Evolutionary conservation across 2,888 invertebrate genomes (phyloP).

Genomic region (Eudasyphora cyanicolor): DNA sequence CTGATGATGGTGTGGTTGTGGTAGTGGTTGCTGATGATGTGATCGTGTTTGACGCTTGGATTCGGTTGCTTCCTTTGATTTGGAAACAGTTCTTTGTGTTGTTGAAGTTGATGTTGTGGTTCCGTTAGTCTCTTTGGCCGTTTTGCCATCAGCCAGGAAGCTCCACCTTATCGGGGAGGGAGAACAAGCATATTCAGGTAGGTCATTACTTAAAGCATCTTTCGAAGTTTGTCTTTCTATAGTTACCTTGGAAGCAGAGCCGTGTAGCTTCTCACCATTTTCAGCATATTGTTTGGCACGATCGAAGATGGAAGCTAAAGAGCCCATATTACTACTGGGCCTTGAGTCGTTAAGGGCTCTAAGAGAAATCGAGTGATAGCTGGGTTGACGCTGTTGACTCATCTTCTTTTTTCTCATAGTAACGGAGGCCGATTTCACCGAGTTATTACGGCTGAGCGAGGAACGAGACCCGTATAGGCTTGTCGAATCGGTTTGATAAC

Average conservation of each 20-base stretch:
- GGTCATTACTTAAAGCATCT: constrained; percentile 75
- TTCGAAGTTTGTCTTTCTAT: constrained; percentile 78
- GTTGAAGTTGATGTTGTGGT: constrained; percentile 51
- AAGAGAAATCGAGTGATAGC: constrained; percentile 78
- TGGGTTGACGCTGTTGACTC: constrained; percentile 75
- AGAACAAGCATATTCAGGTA: constrained; percentile 79
- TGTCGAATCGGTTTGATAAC: constrained; percentile 80
- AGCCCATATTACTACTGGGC: constrained; percentile 75
- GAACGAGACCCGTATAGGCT: constrained; percentile 79
- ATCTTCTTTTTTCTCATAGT: constrained; percentile 75
- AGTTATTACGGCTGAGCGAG: constrained; percentile 79
- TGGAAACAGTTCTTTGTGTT: constrained; percentile 20
- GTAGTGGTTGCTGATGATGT: no score
- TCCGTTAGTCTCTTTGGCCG: constrained; percentile 75
- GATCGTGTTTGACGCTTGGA: constrained; percentile 30
- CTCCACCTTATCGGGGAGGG: constrained; percentile 80
- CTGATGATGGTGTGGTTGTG: constrained; percentile 51
- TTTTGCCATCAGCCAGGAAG: constrained; percentile 78
- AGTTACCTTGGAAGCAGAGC: constrained; percentile 75
- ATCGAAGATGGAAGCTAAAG: constrained; percentile 78
- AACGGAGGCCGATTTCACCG: constrained; percentile 78
- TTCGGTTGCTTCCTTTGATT: constrained; percentile 13
- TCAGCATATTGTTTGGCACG: constrained; percentile 74
- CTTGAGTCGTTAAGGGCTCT: constrained; percentile 76
- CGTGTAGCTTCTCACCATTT: constrained; percentile 68